Conservation (phyloP, 1,140 invertebrate genomes). For the Zaprionus camerounensis region DNA sequence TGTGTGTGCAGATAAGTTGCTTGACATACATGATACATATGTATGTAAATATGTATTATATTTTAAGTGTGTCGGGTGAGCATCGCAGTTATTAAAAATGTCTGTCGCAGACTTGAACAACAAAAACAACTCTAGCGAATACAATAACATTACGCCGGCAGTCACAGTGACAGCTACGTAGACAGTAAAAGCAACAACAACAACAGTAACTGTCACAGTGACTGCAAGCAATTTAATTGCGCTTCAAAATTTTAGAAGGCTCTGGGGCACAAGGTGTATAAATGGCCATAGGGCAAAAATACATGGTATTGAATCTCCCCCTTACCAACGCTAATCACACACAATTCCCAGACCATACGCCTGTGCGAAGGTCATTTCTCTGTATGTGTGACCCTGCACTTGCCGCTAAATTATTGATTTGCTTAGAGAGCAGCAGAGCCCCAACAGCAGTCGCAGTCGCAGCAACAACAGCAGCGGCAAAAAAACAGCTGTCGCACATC, state of each 20-base stretch:
- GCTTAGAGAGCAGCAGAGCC: conserved; percentile 27
- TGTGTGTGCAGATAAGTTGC: conserved; percentile 17
- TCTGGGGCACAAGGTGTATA: conserved; percentile 19
- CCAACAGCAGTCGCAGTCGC: conserved; percentile 8
- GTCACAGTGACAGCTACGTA: conserved; percentile 7
- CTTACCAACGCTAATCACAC: conserved; percentile 37
- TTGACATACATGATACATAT: conserved; percentile 6
- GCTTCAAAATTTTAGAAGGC: conserved; percentile 35
- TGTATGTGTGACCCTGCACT: conserved; percentile 69
- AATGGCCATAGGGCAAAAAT: conserved; percentile 12
- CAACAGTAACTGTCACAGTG: conserved; percentile 21
- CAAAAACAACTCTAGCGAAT: background rate
- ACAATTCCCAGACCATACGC: conserved; percentile 31
- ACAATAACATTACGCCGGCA: conserved; percentile 39
- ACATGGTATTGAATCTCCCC: conserved; percentile 26
- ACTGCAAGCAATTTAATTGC: conserved; percentile 46
- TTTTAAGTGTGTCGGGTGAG: conserved; percentile 26
- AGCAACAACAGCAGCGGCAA: conserved; percentile 4
- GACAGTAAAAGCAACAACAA: conserved; percentile 19
- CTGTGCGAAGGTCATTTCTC: conserved; percentile 58
- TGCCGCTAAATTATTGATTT: conserved; percentile 75
- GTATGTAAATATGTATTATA: background rate
- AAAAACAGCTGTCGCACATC: conserved; percentile 43
- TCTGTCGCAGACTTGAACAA: conserved; percentile 43
- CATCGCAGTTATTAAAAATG: conserved; percentile 71